These are phyloP conservation scores for Oreohelix idahoensis DNA, from an alignment of 1,140 invertebrate genomes.

Conservation along the genomic window DNA sequence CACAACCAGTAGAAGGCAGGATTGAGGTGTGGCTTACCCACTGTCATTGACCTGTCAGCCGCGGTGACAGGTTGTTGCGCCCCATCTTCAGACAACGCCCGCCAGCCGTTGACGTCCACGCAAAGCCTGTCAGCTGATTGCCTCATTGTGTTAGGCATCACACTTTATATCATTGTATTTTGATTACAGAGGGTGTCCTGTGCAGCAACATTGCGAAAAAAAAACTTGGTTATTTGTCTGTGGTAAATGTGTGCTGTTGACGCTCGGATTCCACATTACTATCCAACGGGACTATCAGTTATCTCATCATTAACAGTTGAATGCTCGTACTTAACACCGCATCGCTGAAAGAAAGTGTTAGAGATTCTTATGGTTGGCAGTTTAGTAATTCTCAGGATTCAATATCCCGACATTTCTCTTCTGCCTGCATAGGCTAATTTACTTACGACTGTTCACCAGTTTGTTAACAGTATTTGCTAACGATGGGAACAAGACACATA, in stretches of 20 bases:
- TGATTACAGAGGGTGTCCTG: too few species aligned
- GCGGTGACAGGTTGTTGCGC: too few species aligned
- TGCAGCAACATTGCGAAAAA: too few species aligned
- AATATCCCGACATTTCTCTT: background rate
- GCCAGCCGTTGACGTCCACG: too few species aligned
- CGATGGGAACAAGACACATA: background rate
- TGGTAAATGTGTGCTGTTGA: too few species aligned
- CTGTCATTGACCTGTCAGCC: background rate
- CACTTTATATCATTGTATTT: background rate
- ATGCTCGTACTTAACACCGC: background rate
- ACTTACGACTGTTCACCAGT: background rate
- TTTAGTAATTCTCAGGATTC: background rate
- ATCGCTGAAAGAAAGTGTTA: too few species aligned
- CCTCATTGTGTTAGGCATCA: background rate
- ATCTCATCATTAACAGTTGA: too few species aligned
- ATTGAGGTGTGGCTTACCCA: background rate
- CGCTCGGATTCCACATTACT: too few species aligned
- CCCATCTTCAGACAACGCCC: too few species aligned
- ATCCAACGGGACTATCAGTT: too few species aligned
- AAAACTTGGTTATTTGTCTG: too few species aligned
- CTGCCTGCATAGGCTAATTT: background rate
- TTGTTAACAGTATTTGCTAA: slow-evolving; percentile 4
- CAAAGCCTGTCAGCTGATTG: background rate
- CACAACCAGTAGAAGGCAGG: background rate
- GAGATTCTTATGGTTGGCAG: background rate